phyloP scores from a whole-genome alignment of 2,888 invertebrate genomes.

The Microchrysa polita region DNA sequence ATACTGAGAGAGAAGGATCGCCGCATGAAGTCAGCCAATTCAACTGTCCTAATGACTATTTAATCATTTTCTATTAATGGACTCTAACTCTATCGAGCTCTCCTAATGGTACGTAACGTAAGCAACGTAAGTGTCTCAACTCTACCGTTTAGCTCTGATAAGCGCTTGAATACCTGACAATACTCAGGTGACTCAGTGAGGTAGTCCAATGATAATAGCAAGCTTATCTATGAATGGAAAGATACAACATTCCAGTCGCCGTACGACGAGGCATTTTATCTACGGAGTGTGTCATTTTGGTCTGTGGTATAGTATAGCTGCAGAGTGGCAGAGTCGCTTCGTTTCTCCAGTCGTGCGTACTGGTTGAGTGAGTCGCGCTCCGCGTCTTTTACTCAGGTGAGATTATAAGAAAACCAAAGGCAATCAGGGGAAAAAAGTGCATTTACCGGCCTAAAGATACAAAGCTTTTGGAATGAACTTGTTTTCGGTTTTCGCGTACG shows the following conservation, averaged over 20 bases:
- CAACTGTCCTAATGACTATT: too few relatives aligned
- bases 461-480: conserved; percentile 14
- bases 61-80: too few relatives aligned
- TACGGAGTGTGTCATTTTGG: background rate
- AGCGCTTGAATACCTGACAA: conserved; percentile 18
- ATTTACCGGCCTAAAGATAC: conserved; percentile 4
- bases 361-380: conserved; percentile 13
- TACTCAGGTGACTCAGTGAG: background rate
- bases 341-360: conserved; percentile 20
- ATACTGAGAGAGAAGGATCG: too few relatives aligned
- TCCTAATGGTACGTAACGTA: too few relatives aligned
- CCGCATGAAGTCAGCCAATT: too few relatives aligned
- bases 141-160: conserved; percentile 19
- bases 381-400: too few relatives aligned
- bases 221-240: background rate
- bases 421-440: background rate
- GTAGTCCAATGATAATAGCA: conserved; percentile 8
- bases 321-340: background rate
- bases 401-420: background rate
- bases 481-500: too few relatives aligned
- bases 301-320: background rate
- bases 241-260: too few relatives aligned
- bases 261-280: background rate
- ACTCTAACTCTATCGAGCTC: too few relatives aligned
- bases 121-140: too few relatives aligned